Base-by-base conservation (phyloP, 2,113 vertebrate genomes). In the Pachypanchax playfairii region DNA sequence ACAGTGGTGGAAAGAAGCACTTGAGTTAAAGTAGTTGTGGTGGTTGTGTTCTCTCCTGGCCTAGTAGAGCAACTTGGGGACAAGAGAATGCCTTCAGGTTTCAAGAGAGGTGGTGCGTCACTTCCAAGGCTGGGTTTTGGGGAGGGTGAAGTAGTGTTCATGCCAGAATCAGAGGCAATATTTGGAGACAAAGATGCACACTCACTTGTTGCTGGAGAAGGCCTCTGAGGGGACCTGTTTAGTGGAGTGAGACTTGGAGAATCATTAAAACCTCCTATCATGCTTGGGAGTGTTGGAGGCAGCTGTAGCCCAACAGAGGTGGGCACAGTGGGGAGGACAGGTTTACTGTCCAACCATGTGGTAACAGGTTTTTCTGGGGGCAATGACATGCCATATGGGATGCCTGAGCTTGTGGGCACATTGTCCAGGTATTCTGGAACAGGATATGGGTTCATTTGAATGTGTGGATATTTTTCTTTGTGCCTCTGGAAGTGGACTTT, bases 401-500 rank as follows among this genome's bases (percentile, higher is more conserved):
- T 99, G 71, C 97, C 97, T 55, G 97, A 97, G 90, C 93, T 99
- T 65, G 97, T 99, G 89, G 97, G 97, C 61, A 99, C 97, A 0
- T 96, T 98, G 86, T 99, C 97, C 84, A 99, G 94, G 92, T 99
- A 98, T 91, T 99, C 97, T 26, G 97, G 97, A 73, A 99, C 97
- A 11, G 97, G 97, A 62, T 99, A 99, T 31, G 97, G 97, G 82
- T 99, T 99, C 97, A 99, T 99, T 87, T 98, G 97, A 89, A 99
- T 98, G 80, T 99, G 97, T 52, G 97, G 97, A 65, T 99, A 99
- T 88, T 99, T 99, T 80, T 99, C 97, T 93, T 97, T 99, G 88
- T 99, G 97, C 84, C 97, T 93, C 91, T 99, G 97, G 82, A 99
- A 99, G 86, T 99, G 97, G 66, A 99, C 97, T 89, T 99, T 99